Conservation (phyloP, 2,113 vertebrate species). For the Oenanthe oenanthe region DNA sequence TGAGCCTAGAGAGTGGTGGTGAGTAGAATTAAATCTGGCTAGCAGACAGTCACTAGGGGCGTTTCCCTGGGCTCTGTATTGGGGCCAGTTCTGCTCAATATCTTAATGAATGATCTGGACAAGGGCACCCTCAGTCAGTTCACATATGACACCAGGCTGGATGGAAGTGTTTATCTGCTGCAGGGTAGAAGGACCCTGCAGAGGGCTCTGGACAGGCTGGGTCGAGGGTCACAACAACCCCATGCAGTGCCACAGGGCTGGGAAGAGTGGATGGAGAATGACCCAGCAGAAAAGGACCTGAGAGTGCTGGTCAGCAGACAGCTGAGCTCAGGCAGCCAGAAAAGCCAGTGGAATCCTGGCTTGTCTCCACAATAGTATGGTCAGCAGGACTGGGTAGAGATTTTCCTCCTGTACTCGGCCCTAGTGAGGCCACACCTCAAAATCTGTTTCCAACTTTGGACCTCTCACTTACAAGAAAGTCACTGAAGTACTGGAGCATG, state of each 20-base stretch:
- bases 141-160: neutral
- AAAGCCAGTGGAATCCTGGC: neutral
- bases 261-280: neutral
- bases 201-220: neutral
- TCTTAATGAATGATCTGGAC: no score
- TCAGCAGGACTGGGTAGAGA: neutral
- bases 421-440: neutral
- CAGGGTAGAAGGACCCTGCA: neutral
- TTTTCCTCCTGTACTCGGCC: no score
- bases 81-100: neutral
- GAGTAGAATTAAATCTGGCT: neutral
- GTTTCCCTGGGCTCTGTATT: neutral
- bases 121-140: neutral
- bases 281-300: neutral
- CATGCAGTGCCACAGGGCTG: neutral
- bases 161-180: neutral
- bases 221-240: neutral
- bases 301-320: neutral
- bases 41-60: no score
- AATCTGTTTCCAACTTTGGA: neutral
- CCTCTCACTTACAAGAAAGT: neutral
- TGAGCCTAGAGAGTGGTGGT: neutral
- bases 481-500: neutral
- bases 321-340: neutral
- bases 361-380: neutral